phyloP scores from a whole-genome alignment of 2,797 vertebrate species.

The Poliocrania exsul region DNA sequence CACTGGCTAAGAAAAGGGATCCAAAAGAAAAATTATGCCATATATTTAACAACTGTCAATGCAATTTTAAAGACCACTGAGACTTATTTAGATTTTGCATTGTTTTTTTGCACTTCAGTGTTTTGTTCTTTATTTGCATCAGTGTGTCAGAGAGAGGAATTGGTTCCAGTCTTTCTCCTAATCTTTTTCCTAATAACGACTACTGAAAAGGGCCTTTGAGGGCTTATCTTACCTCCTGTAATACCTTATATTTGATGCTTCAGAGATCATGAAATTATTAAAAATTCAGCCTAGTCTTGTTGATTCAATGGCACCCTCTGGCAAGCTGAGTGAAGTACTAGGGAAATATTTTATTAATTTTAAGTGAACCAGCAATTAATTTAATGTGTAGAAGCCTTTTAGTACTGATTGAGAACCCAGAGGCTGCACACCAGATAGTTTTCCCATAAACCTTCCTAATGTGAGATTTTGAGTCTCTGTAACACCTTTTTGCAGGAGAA shows the following conservation, averaged over 20 bases:
- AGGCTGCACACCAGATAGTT: background rate
- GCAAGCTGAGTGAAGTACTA: slow-evolving; percentile 26
- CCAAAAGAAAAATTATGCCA: background rate
- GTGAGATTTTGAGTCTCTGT: background rate
- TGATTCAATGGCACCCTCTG: slow-evolving; percentile 51
- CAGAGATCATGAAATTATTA: slow-evolving; percentile 33
- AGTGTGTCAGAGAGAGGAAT: background rate
- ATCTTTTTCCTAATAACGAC: background rate
- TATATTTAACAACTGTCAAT: background rate
- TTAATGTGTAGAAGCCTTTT: background rate
- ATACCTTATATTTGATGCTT: slow-evolving; percentile 13
- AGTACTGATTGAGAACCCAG: background rate
- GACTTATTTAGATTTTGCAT: background rate
- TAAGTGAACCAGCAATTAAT: slow-evolving; percentile 4
- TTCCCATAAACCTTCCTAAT: background rate
- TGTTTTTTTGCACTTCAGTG: background rate
- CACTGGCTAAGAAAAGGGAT: background rate
- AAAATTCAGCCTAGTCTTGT: slow-evolving; percentile 34
- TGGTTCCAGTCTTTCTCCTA: background rate
- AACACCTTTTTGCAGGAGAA: background rate
- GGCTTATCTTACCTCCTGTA: background rate
- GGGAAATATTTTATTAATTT: slow-evolving; percentile 58
- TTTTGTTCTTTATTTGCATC: background rate
- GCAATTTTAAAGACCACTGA: background rate
- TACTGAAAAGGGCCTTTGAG: background rate